These are phyloP conservation scores for Amiota minor DNA, from an alignment of 2,888 invertebrate genomes.

Conservation along the genomic window DNA sequence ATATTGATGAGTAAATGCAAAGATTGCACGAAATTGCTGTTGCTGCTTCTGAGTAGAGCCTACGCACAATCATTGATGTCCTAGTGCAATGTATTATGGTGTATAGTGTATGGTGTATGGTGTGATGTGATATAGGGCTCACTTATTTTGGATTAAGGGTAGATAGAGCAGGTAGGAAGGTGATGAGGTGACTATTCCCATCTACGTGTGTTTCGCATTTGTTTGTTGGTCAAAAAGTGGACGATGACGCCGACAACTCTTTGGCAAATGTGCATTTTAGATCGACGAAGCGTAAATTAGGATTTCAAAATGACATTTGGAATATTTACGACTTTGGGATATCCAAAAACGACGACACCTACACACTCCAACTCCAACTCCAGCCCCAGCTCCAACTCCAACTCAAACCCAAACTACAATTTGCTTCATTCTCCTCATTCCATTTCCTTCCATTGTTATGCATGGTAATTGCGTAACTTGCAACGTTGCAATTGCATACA, in stretches of 20 bases:
- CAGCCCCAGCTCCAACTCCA: conserved; percentile 16
- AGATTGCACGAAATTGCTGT: conserved; percentile 54
- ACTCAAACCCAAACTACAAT: conserved; percentile 43
- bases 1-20: conserved; percentile 41
- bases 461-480: conserved; percentile 64
- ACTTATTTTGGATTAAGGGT: not conserved
- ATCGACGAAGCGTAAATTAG: conserved; percentile 73
- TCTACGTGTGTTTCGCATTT: conserved; percentile 28
- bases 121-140: conserved; percentile 34
- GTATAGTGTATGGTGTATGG: not conserved
- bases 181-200: too few relatives aligned
- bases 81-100: conserved; percentile 1
- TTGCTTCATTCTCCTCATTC: not conserved
- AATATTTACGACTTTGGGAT: conserved; percentile 71
- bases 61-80: conserved; percentile 31
- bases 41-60: conserved; percentile 43
- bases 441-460: conserved; percentile 55
- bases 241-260: conserved; percentile 3
- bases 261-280: conserved; percentile 70
- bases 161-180: conserved; percentile 43
- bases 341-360: conserved; percentile 37
- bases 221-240: conserved; percentile 34
- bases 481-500: not conserved
- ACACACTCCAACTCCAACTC: conserved; percentile 10
- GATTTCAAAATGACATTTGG: conserved; percentile 74